These are phyloP conservation scores for Rhinichthys osculus DNA, from an alignment of 2,797 vertebrate species.

Conservation along the genomic window DNA sequence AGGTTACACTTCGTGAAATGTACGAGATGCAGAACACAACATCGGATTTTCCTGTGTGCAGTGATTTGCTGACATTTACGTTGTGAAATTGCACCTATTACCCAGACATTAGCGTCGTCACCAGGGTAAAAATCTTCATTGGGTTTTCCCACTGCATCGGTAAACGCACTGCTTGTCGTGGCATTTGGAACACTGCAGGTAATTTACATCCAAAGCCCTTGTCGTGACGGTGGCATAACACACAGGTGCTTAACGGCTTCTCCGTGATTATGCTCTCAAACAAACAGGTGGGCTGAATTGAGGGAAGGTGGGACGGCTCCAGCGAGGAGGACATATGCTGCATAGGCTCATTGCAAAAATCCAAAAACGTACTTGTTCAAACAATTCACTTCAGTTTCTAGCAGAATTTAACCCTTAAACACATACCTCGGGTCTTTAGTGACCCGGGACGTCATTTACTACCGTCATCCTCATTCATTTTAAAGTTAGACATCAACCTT, in stretches of 20 bases:
- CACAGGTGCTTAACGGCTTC: slow-evolving; percentile 57
- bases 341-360: background rate
- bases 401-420: too few relatives aligned
- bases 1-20: slow-evolving; percentile 1
- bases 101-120: slow-evolving; percentile 40
- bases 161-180: slow-evolving; percentile 48
- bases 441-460: too few relatives aligned
- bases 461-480: too few relatives aligned
- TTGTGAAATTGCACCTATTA: slow-evolving; percentile 53
- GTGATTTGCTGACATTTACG: slow-evolving; percentile 54
- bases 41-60: slow-evolving; percentile 5
- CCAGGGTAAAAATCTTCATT: slow-evolving; percentile 43
- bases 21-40: background rate
- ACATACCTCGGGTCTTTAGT: too few relatives aligned
- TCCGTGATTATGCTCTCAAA: slow-evolving; percentile 58
- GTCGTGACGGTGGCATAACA: slow-evolving; percentile 41
- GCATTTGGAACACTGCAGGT: slow-evolving; percentile 56
- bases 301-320: background rate
- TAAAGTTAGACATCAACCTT: too few relatives aligned
- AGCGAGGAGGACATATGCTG: slow-evolving; percentile 6
- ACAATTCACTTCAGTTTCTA: too few relatives aligned
- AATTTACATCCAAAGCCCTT: slow-evolving; percentile 58
- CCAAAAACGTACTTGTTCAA: background rate
- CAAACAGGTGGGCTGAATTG: slow-evolving; percentile 45
- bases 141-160: slow-evolving; percentile 1